A percentile compares a stretch with the other conserved stretches of the same genome.
Conservation (phyloP, 1,140 invertebrate species). For the Sycobia sp. region DNA sequence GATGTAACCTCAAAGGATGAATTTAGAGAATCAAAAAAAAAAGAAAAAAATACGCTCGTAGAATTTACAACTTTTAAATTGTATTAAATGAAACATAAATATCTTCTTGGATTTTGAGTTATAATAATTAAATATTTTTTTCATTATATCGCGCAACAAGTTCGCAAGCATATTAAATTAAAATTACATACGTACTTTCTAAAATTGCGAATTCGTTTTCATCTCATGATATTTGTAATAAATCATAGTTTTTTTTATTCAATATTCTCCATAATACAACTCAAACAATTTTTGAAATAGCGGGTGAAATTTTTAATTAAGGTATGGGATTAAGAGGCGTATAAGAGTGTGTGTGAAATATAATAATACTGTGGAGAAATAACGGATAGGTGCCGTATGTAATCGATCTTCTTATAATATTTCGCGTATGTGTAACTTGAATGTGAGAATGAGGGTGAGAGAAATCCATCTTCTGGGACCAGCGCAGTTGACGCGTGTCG, state of each 20-base stretch:
- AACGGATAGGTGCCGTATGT: neutral
- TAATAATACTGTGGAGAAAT: conserved; percentile 1
- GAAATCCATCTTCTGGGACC: conserved; percentile 8
- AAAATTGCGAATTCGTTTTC: no score
- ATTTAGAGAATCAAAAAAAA: conserved; percentile 1
- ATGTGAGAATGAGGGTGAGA: neutral
- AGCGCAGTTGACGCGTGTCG: neutral
- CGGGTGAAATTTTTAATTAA: no score
- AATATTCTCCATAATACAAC: neutral
- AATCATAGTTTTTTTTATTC: neutral
- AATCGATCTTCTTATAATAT: conserved; percentile 10
- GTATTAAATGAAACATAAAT: conserved; percentile 7
- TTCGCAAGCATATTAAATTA: conserved; percentile 3
- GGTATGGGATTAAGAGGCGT: no score
- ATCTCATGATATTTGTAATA: no score
- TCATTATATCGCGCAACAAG: neutral
- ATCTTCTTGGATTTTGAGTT: neutral
- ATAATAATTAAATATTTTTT: conserved; percentile 23
- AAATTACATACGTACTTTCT: neutral
- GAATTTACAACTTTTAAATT: conserved; percentile 15
- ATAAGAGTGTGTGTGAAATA: no score
- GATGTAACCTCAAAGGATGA: neutral
- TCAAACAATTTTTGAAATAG: no score
- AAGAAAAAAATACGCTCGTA: neutral
- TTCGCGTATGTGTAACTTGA: neutral